Conservation (phyloP, 37 sponge, comb jelly and placozoan species). For the Ephydatia muelleri region DNA sequence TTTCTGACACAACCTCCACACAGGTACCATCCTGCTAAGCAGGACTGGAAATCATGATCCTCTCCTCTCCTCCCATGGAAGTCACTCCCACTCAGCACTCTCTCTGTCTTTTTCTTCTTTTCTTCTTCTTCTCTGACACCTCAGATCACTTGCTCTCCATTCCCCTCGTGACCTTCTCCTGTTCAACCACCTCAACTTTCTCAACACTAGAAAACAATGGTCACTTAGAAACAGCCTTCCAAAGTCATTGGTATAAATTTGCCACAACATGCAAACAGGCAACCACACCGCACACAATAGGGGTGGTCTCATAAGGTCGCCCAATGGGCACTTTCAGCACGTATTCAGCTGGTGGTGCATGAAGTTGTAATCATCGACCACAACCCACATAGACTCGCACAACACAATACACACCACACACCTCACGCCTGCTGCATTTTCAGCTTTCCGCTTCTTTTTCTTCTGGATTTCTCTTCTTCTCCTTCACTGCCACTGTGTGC, state of each 20-base stretch:
- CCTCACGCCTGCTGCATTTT: not conserved
- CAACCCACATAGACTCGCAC: not conserved
- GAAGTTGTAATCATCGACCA: conserved; percentile 31
- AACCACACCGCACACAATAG: not conserved
- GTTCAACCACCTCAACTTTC: not conserved
- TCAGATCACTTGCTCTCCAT: not conserved
- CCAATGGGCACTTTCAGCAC: not conserved
- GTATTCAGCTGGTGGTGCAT: conserved; percentile 49
- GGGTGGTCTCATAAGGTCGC: conserved; percentile 3
- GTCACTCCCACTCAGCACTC: conserved; percentile 15
- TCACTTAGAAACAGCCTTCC: not conserved
- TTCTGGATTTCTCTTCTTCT: conserved; percentile 43
- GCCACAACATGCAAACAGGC: too few relatives aligned
- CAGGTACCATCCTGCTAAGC: not conserved
- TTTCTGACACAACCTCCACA: not conserved
- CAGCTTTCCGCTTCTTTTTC: conserved; percentile 13
- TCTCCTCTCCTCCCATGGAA: too few relatives aligned
- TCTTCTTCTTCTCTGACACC: conserved; percentile 25
- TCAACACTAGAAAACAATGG: not conserved
- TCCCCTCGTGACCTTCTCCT: conserved; percentile 6
- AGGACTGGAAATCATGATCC: too few relatives aligned
- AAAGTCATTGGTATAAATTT: not conserved
- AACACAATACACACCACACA: too few relatives aligned
- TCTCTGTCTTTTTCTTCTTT: conserved; percentile 65
- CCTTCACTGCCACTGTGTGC: conserved; percentile 21